Conservation (phyloP, 1,140 invertebrate genomes). For the Leptopilina boulardi region DNA sequence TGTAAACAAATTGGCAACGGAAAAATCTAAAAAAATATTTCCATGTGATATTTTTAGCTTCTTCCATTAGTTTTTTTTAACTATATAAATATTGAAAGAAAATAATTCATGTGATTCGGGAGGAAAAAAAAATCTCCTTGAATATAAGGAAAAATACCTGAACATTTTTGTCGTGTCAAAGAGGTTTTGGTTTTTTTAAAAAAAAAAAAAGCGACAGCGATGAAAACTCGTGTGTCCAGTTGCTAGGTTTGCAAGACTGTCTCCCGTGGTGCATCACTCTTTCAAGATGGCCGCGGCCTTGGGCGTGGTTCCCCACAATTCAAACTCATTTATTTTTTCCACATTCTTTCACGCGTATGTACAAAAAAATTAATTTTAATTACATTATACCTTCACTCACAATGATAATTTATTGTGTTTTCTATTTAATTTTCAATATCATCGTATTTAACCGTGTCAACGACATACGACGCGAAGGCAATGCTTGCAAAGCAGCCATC, state of each 20-base stretch:
- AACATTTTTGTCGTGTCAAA: slow-evolving; percentile 45
- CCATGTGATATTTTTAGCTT: no score
- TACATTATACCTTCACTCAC: slow-evolving; percentile 40
- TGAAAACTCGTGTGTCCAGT: slow-evolving; percentile 36
- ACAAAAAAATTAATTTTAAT: background rate
- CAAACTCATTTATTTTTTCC: slow-evolving; percentile 35
- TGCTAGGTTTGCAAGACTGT: slow-evolving; percentile 44
- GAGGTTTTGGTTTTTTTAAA: slow-evolving; percentile 4
- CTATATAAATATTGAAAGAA: no score
- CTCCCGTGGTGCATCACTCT: slow-evolving; percentile 65
- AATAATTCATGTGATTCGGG: no score
- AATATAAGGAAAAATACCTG: slow-evolving; percentile 50
- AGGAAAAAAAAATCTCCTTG: slow-evolving; percentile 32
- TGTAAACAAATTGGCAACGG: no score
- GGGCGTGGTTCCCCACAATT: slow-evolving; percentile 70
- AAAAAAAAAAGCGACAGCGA: slow-evolving; percentile 15
- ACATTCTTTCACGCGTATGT: slow-evolving; percentile 42
- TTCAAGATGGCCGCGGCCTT: slow-evolving; percentile 72
- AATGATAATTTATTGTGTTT: slow-evolving; percentile 33
- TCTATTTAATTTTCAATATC: slow-evolving; percentile 42
- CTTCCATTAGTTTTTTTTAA: no score
- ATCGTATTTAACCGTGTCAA: slow-evolving; percentile 36
- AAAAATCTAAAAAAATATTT: no score
- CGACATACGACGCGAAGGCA: slow-evolving; percentile 61
- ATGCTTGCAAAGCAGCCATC: slow-evolving; percentile 67